phyloP scores from a whole-genome alignment of 2,888 invertebrate genomes.

The Tetragnatha montana region DNA sequence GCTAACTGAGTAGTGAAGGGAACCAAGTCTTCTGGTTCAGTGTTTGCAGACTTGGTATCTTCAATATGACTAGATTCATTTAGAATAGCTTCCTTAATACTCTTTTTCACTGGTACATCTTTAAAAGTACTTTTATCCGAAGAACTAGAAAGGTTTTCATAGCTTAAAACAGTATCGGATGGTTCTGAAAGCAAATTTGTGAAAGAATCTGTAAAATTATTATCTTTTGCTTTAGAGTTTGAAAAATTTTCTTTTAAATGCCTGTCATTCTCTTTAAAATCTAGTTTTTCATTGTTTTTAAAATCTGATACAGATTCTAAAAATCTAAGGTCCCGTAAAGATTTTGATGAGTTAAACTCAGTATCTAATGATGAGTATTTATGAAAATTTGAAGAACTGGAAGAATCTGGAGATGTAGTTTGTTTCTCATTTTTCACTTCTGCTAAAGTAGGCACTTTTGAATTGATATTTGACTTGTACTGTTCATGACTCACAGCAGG shows the following conservation, averaged over 20 bases:
- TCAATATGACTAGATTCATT: conserved; percentile 43
- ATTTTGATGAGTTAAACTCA: conserved; percentile 23
- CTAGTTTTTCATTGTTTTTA: conserved; percentile 15
- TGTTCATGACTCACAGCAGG: conserved; percentile 44
- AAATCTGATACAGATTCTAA: conserved; percentile 22
- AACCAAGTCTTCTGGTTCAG: not conserved
- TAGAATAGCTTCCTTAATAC: conserved; percentile 17
- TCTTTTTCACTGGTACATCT: conserved; percentile 31
- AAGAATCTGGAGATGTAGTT: conserved; percentile 8
- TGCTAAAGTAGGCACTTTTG: conserved; percentile 57
- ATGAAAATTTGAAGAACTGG: conserved; percentile 23
- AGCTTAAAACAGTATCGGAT: conserved; percentile 61
- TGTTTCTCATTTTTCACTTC: not conserved
- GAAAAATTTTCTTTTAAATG: conserved; percentile 25
- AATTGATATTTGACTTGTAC: conserved; percentile 13
- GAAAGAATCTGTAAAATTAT: conserved; percentile 56
- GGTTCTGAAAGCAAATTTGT: conserved; percentile 48
- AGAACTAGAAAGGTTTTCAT: conserved; percentile 36
- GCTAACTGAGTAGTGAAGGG: conserved; percentile 8
- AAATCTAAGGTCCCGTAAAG: conserved; percentile 41
- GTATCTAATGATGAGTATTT: conserved; percentile 21
- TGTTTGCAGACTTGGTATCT: conserved; percentile 8
- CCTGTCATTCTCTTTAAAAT: conserved; percentile 11
- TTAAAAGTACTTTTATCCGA: conserved; percentile 1
- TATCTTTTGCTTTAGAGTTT: not conserved